Conservation (phyloP, 2,888 invertebrate species). For the Lepidocyrtinus sp. region DNA sequence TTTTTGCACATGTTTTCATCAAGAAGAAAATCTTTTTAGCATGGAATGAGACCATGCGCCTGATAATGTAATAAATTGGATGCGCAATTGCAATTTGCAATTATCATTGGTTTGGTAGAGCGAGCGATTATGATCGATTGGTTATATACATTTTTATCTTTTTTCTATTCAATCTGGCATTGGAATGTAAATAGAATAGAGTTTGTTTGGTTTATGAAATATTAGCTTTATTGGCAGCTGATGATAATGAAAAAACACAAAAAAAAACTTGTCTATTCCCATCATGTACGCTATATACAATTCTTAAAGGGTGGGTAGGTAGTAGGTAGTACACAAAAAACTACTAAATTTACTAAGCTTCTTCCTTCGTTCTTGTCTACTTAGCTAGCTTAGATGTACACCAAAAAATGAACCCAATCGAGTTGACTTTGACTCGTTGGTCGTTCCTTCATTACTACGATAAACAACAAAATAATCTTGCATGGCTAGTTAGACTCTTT, state of each 20-base stretch:
- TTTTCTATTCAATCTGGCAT: slow-evolving; percentile 5
- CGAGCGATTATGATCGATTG: background rate
- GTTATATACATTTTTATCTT: background rate
- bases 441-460: background rate
- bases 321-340: slow-evolving; percentile 17
- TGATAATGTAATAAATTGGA: too few relatives aligned
- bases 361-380: background rate
- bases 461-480: slow-evolving; percentile 50
- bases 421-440: slow-evolving; percentile 5
- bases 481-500: background rate
- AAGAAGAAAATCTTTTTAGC: too few relatives aligned
- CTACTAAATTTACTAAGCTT: slow-evolving; percentile 12
- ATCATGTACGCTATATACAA: background rate
- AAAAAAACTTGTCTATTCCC: slow-evolving; percentile 34
- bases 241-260: slow-evolving; percentile 6
- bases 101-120: too few relatives aligned
- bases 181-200: slow-evolving; percentile 27
- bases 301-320: slow-evolving; percentile 14
- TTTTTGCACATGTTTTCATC: background rate
- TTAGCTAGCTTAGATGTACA: too few relatives aligned
- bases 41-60: too few relatives aligned
- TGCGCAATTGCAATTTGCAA: too few relatives aligned
- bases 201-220: background rate
- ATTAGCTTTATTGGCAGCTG: slow-evolving; percentile 27
- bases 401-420: too few relatives aligned